Evolutionary conservation across 2,113 vertebrate species (phyloP).

Genomic region (Bucco capensis): DNA sequence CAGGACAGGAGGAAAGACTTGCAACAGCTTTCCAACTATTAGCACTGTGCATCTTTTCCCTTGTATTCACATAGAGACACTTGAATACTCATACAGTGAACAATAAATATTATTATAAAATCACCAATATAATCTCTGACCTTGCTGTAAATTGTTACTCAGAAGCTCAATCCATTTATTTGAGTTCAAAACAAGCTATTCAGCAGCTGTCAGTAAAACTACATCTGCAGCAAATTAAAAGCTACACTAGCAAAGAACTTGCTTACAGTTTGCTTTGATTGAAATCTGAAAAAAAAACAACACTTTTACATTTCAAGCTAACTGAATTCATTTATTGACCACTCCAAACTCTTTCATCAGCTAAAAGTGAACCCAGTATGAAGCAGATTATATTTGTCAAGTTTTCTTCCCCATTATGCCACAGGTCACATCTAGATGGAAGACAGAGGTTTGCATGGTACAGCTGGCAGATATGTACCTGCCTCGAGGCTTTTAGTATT

Average conservation of each 20-base stretch:
- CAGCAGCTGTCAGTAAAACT: constrained; percentile 42
- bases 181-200: constrained; percentile 39
- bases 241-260: background rate
- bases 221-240: constrained; percentile 59
- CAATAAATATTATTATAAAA: constrained; percentile 42
- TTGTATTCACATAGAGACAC: background rate
- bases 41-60: background rate
- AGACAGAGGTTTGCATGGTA: background rate
- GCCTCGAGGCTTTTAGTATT: background rate
- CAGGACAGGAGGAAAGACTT: background rate
- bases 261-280: background rate
- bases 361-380: background rate
- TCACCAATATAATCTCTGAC: constrained; percentile 26
- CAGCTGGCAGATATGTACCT: background rate
- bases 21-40: background rate
- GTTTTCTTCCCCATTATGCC: background rate
- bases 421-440: background rate
- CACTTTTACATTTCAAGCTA: background rate
- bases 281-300: constrained; percentile 43
- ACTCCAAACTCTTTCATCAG: background rate
- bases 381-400: background rate
- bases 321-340: constrained; percentile 13
- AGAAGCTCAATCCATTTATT: constrained; percentile 43
- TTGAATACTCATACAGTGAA: background rate
- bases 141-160: constrained; percentile 43